Conservation (phyloP, 2,888 invertebrate genomes). For the Pseudococcus jackbeardsleyi region DNA sequence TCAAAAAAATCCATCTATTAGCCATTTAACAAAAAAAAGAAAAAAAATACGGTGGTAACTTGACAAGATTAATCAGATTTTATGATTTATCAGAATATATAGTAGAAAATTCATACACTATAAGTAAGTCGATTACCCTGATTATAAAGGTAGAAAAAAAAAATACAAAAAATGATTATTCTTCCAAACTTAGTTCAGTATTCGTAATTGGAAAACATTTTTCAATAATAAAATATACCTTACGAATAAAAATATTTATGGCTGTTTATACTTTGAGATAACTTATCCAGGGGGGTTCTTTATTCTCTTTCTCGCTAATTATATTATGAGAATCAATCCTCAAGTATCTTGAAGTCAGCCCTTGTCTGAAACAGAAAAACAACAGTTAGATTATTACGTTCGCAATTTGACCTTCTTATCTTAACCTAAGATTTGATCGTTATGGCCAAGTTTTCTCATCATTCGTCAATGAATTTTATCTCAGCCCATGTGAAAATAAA, state of each 20-base stretch:
- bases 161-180: neutral
- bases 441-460: neutral
- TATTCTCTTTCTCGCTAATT: neutral
- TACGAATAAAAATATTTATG: slow-evolving; percentile 19
- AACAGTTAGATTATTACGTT: neutral
- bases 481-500: neutral
- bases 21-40: slow-evolving; percentile 15
- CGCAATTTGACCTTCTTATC: neutral
- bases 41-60: slow-evolving; percentile 28
- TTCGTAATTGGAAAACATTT: slow-evolving; percentile 5
- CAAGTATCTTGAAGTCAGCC: slow-evolving; percentile 37
- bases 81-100: slow-evolving; percentile 9
- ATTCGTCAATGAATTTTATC: neutral
- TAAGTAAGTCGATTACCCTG: slow-evolving; percentile 1
- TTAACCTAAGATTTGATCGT: neutral
- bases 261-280: slow-evolving; percentile 15
- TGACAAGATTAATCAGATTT: slow-evolving; percentile 40
- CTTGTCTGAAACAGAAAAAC: neutral
- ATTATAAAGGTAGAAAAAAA: neutral
- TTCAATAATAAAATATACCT: slow-evolving; percentile 1
- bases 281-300: neutral
- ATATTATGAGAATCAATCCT: neutral
- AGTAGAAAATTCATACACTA: neutral
- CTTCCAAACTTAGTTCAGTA: neutral
- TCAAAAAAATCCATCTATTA: slow-evolving; percentile 1